phyloP scores from a whole-genome alignment of 1,140 invertebrate species.

The Frieseomelitta varia region DNA sequence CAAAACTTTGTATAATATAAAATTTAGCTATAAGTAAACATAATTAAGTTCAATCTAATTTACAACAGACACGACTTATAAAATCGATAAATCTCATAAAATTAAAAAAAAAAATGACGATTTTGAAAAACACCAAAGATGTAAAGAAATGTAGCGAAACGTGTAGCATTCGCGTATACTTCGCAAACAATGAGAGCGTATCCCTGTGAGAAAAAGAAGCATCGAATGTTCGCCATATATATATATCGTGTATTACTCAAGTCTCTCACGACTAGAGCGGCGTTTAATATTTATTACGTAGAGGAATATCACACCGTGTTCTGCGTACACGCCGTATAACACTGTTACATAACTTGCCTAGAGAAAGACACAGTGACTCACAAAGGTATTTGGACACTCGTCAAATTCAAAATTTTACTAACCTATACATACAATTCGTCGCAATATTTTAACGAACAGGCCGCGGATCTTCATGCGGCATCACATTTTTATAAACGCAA shows the following conservation, averaged over 20 bases:
- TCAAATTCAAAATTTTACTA: too few species aligned
- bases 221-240: slow-evolving; percentile 14
- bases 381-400: background rate
- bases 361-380: background rate
- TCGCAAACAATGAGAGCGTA: slow-evolving; percentile 38
- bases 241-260: slow-evolving; percentile 4
- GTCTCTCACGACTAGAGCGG: slow-evolving; percentile 23
- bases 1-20: too few species aligned
- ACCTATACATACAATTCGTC: too few species aligned
- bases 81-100: background rate
- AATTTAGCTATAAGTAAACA: too few species aligned
- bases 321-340: background rate
- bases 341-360: background rate
- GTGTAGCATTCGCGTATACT: background rate
- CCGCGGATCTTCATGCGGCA: too few species aligned
- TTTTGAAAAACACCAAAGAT: background rate
- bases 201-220: slow-evolving; percentile 30
- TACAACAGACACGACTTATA: too few species aligned
- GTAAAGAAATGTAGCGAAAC: background rate
- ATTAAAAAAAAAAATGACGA: too few species aligned
- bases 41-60: too few species aligned
- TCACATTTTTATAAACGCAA: too few species aligned
- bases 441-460: too few species aligned
- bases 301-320: slow-evolving; percentile 24
- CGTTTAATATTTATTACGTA: slow-evolving; percentile 49